Conservation (phyloP, 2,113 vertebrate genomes). For the Trichechus manatus region DNA sequence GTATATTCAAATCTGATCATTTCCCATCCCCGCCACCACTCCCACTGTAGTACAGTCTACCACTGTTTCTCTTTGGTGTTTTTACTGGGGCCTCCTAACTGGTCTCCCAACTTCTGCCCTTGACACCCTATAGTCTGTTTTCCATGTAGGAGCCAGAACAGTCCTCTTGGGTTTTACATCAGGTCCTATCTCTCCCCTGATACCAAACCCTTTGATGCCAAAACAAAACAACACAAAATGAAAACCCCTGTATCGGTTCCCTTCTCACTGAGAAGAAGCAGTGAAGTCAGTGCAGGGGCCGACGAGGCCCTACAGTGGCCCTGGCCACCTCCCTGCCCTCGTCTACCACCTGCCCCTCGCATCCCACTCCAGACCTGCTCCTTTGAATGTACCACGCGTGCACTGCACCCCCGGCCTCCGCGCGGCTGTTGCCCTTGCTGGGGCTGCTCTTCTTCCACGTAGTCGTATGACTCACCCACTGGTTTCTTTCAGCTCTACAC, state of each 20-base stretch:
- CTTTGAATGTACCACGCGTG: background rate
- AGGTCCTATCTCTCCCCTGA: background rate
- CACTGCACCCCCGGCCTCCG: background rate
- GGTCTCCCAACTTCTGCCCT: background rate
- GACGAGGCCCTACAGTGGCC: too few species aligned
- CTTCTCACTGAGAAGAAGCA: background rate
- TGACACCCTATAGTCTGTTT: background rate
- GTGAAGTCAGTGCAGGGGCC: background rate
- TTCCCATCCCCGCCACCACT: background rate
- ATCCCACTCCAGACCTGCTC: background rate
- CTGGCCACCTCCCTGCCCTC: background rate
- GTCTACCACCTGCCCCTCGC: too few species aligned
- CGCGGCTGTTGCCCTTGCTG: background rate
- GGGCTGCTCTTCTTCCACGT: background rate
- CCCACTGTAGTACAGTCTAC: background rate
- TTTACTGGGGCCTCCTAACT: background rate
- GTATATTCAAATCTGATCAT: background rate
- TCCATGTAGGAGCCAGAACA: background rate
- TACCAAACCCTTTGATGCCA: background rate
- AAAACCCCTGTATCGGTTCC: too few species aligned
- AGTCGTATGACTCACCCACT: background rate
- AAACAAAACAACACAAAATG: constrained; percentile 19
- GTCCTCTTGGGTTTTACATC: constrained; percentile 25
- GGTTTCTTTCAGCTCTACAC: background rate
- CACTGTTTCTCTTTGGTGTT: background rate